Base-by-base conservation (phyloP, 2,888 invertebrate species). In the Folsomia candida region DNA sequence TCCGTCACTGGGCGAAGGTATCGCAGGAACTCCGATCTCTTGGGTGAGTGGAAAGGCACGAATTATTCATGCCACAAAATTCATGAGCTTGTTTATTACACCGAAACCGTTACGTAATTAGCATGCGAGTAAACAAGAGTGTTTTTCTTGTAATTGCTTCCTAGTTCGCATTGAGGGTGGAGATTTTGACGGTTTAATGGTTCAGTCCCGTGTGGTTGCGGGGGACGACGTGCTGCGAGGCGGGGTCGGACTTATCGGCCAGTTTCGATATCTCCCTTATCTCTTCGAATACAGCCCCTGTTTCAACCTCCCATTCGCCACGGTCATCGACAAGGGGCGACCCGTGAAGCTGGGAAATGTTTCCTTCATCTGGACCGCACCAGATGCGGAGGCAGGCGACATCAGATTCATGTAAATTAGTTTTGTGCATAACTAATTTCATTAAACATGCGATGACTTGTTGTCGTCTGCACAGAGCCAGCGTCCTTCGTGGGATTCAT, bases 381-480 rank as follows among this genome's bases (percentile, higher is more conserved):
- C 79, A 14, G 79, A 79, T 29, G 60, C 69, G 2, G 78, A 78
- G 25, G 65, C 63, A 24, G 79, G 78, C 18, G 74, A 76, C 58
- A 75, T 79, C 63, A 71, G 71, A n/a, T 79, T 79, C 58, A 66
- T 76, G 79, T 78, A 76, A 68, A 54, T n/a, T n/a, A n/a, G n/a
- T n/a, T n/a, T n/a, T n/a, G n/a, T n/a, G n/a, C n/a, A n/a, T n/a
- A n/a, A n/a, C n/a, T n/a, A n/a, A n/a, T n/a, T n/a, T n/a, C n/a
- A n/a, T n/a, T n/a, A n/a, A n/a, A n/a, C n/a, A n/a, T n/a, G n/a
- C n/a, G n/a, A n/a, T n/a, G n/a, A n/a, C n/a, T n/a, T n/a, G n/a
- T n/a, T n/a, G n/a, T 51, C 22, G 25, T 25, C 51, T 58, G 62
- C 63, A 22, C 66, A 79, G 79, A 14, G 79, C 78, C 20, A 77